Base-by-base conservation (phyloP, 2,888 invertebrate species). In the Drosophila melanosoma region DNA sequence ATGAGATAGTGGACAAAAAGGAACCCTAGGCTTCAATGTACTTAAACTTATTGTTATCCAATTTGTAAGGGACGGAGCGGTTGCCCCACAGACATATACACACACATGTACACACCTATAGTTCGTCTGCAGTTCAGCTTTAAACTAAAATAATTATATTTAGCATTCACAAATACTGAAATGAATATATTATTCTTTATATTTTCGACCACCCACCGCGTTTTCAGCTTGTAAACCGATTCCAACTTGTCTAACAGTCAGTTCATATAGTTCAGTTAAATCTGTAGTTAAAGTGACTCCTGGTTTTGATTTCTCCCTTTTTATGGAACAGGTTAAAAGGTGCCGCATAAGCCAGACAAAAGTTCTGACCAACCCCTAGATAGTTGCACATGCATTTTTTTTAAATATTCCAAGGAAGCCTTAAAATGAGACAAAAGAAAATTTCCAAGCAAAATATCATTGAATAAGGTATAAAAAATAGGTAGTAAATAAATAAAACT, bases 241-340 rank as follows among this genome's bases (percentile, higher is more conserved):
- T 33, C 71, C 57, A 53, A 38, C 29, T 64, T 48, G 48, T 36
- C 62, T 54, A 10, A n/a, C 57, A n/a, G 6, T 36, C 49, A 58
- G 85, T 74, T 82, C 87, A 70, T 63, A 74, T 56, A 89, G 90
- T 89, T 91, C 86, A 87, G 86, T 84, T 88, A 91, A 90, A 90
- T 90, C 87, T 89, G 78, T 73, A 82, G 84, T 84, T 76, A 90
- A 91, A 90, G 70, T 87, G 73, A 70, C 69, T 49, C 38, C 33
- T 45, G 74, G 81, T 61, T 81, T 74, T 42, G 20, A 60, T 76
- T 86, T 64, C 78, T 35, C 65, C 64, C 70, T 40, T 60, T 71
- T 72, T 86, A 74, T 54, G 40, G 29, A 29, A 12, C 53, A 82
- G 87, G 88, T 89, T 56, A 75, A 83, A 75, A 74, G 89, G 81